Percentiles rank a stretch among this genome's conserved stretches.
These are phyloP conservation scores for Drosophila formosana DNA, from an alignment of 2,888 invertebrate species.

Conservation along the genomic window DNA sequence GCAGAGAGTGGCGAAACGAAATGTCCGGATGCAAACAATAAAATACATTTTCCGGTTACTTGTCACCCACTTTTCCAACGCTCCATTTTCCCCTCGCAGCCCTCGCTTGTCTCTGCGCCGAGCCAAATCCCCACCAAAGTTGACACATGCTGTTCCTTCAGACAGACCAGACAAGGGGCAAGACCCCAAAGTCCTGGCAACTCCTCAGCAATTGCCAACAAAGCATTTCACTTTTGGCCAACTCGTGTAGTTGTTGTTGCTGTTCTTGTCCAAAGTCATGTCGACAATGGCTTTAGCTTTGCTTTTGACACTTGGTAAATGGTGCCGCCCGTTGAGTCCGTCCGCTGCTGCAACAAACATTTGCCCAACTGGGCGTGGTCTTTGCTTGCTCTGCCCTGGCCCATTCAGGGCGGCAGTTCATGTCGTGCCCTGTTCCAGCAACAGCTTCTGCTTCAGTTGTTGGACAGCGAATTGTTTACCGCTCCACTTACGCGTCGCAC, in stretches of 20 bases:
- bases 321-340: conserved; percentile 82
- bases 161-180: conserved; percentile 54
- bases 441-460: conserved; percentile 9
- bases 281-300: conserved; percentile 84
- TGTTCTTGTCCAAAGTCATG: conserved; percentile 81
- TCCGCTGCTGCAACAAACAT: conserved; percentile 65
- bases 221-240: conserved; percentile 76
- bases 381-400: conserved; percentile 3
- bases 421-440: conserved; percentile 16
- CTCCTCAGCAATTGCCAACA: conserved; percentile 82
- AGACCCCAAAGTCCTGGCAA: conserved; percentile 69
- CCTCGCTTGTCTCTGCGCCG: conserved; percentile 1
- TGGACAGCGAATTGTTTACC: conserved; percentile 69
- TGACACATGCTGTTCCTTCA: conserved; percentile 74
- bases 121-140: conserved; percentile 59
- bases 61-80: conserved; percentile 78
- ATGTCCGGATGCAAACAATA: conserved; percentile 83
- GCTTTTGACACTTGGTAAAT: conserved; percentile 84
- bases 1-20: conserved; percentile 57
- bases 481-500: conserved; percentile 72
- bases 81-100: conserved; percentile 21
- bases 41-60: conserved; percentile 84
- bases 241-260: conserved; percentile 40
- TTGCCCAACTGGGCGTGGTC: conserved; percentile 50
- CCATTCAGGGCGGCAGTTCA: conserved; percentile 15